Conservation (phyloP, 1,140 invertebrate genomes). For the Euglossa dilemma region DNA sequence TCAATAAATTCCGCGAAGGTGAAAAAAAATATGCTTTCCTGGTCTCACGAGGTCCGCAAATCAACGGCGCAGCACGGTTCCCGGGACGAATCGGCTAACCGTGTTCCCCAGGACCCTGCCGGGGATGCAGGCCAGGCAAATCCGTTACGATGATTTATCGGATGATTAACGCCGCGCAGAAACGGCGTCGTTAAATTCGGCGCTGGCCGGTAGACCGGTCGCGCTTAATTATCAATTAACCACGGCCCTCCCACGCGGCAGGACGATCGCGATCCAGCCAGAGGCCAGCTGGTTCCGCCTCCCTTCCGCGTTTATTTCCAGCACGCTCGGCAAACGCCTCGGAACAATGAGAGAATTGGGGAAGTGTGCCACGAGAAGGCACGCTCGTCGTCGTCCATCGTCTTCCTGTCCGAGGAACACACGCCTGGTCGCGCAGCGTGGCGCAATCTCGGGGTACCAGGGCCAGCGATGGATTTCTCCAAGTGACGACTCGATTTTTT, state of each 20-base stretch:
- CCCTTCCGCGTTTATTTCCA: slow-evolving; percentile 57
- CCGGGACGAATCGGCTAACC: not conserved
- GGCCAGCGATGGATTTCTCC: slow-evolving; percentile 17
- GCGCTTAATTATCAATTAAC: slow-evolving; percentile 69
- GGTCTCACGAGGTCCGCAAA: not conserved
- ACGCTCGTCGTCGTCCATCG: slow-evolving; percentile 14
- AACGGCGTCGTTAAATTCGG: slow-evolving; percentile 59
- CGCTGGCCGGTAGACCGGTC: slow-evolving; percentile 29
- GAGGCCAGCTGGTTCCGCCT: not conserved
- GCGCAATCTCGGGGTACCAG: slow-evolving; percentile 27
- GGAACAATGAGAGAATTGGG: slow-evolving; percentile 74
- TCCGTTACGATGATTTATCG: slow-evolving; percentile 62
- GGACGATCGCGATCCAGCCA: slow-evolving; percentile 34
- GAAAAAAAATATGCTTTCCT: not conserved
- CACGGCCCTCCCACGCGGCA: slow-evolving; percentile 58
- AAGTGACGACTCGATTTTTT: too few species aligned
- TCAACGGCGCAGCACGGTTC: not conserved
- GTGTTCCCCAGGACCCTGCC: not conserved
- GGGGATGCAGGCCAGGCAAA: slow-evolving; percentile 37
- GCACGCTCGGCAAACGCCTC: slow-evolving; percentile 32
- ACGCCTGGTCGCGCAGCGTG: slow-evolving; percentile 54
- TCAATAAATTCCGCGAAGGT: too few species aligned
- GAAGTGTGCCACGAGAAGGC: slow-evolving; percentile 67
- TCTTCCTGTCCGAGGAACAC: slow-evolving; percentile 36
- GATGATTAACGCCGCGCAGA: slow-evolving; percentile 41